These are phyloP conservation scores for Piliocolobus tephrosceles DNA, from an alignment of 2,113 vertebrate species.

Conservation along the genomic window DNA sequence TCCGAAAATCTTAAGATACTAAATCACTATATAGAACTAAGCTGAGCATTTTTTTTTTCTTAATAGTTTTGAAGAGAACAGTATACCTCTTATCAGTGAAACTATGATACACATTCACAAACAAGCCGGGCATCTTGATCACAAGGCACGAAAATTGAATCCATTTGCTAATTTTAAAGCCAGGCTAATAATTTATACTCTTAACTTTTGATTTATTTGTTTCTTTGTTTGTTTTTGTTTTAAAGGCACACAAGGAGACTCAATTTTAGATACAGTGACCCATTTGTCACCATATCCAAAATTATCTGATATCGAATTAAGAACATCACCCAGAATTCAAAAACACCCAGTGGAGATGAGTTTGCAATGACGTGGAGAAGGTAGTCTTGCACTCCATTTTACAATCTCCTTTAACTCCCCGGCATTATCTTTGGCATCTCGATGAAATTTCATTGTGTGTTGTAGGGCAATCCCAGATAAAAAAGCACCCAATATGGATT, in stretches of 20 bases:
- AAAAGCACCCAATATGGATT: slow-evolving; percentile 46
- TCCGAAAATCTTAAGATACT: neutral
- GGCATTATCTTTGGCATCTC: neutral
- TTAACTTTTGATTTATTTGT: neutral
- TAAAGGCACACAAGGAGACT: neutral
- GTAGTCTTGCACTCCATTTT: rapidly evolving
- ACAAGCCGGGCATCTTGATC: neutral
- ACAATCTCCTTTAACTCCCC: neutral
- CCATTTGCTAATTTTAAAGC: neutral
- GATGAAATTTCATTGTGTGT: slow-evolving; percentile 46
- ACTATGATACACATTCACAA: neutral
- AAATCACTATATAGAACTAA: neutral
- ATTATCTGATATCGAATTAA: neutral
- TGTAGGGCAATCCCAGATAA: neutral
- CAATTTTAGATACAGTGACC: neutral
- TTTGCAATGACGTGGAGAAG: rapidly evolving
- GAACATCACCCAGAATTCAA: neutral
- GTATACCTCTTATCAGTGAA: neutral
- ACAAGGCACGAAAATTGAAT: neutral
- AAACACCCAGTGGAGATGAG: rapidly evolving
- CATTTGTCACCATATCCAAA: neutral
- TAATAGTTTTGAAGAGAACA: neutral
- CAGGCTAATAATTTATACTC: neutral
- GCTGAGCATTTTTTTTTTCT: neutral
- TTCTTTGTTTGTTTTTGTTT: neutral